Conservation (phyloP, 2,797 vertebrate species). For the Leptodactylus fallax region DNA sequence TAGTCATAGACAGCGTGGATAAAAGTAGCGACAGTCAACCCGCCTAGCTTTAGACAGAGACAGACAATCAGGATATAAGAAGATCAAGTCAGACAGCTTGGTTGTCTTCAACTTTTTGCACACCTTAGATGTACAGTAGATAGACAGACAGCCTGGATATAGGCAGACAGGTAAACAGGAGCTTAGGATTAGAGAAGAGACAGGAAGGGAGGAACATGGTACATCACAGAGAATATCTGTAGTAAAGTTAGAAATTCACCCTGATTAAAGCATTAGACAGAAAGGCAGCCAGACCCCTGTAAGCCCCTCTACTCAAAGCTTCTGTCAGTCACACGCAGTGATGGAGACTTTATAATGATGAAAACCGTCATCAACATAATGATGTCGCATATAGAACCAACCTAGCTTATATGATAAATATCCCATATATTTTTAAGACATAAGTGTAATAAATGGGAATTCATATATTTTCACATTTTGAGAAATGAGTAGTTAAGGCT, state of each 20-base stretch:
- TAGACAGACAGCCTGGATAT: conserved; percentile 40
- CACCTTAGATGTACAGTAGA: conserved; percentile 45
- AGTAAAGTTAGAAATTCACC: conserved; percentile 36
- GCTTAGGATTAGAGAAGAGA: conserved; percentile 57
- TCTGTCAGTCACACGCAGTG: conserved; percentile 12
- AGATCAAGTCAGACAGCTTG: conserved; percentile 37
- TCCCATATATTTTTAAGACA: neutral
- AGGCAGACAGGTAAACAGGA: conserved; percentile 58
- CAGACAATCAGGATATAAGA: conserved; percentile 38
- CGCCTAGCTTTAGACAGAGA: conserved; percentile 26
- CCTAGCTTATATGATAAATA: neutral
- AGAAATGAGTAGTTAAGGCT: too few relatives aligned
- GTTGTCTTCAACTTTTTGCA: conserved; percentile 2
- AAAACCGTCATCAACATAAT: neutral
- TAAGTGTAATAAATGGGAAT: neutral
- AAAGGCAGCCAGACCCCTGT: conserved; percentile 19
- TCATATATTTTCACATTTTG: neutral
- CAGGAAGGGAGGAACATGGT: conserved; percentile 41
- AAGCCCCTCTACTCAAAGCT: conserved; percentile 26
- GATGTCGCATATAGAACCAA: neutral
- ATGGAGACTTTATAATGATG: neutral
- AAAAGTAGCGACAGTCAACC: conserved; percentile 21
- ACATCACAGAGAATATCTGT: conserved; percentile 27
- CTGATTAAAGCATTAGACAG: conserved; percentile 41
- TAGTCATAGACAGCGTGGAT: conserved; percentile 29